Conservation (phyloP, 2,797 vertebrate species). For the Typhlichthys subterraneus region DNA sequence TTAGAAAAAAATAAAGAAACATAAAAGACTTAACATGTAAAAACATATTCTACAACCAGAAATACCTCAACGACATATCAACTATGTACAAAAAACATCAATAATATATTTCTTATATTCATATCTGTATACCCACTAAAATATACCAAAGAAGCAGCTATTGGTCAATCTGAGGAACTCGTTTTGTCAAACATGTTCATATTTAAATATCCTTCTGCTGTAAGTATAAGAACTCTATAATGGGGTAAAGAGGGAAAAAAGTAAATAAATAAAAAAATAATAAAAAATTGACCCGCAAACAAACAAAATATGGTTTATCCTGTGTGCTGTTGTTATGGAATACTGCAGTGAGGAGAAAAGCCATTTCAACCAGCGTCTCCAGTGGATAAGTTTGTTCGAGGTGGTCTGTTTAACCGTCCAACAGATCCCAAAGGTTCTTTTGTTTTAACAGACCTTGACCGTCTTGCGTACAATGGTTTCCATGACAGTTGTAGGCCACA, state of each 20-base stretch:
- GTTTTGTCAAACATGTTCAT: constrained; percentile 65
- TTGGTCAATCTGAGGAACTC: constrained; percentile 90
- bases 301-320: constrained; percentile 60
- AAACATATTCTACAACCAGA: constrained; percentile 75
- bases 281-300: constrained; percentile 43
- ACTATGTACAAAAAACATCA: constrained; percentile 81
- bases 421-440: constrained; percentile 47
- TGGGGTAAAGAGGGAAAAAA: constrained; percentile 28
- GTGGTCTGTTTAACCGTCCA: constrained; percentile 51
- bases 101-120: constrained; percentile 76
- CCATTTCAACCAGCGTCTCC: constrained; percentile 70
- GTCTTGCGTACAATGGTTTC: constrained; percentile 44
- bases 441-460: constrained; percentile 4
- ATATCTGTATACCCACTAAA: constrained; percentile 73
- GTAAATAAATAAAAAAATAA: constrained; percentile 70
- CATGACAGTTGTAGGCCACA: constrained; percentile 64
- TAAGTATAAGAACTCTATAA: constrained; percentile 71
- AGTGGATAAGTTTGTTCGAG: constrained; percentile 72
- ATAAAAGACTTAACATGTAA: constrained; percentile 78
- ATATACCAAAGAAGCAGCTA: constrained; percentile 90
- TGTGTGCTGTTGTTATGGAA: constrained; percentile 74
- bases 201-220: constrained; percentile 84
- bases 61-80: constrained; percentile 78
- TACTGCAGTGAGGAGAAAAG: constrained; percentile 74
- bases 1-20: constrained; percentile 76